A percentile compares a stretch with the other conserved stretches of the same genome.
Evolutionary conservation across 2,113 vertebrate genomes (phyloP).

Genomic region (Oriolus oriolus): DNA sequence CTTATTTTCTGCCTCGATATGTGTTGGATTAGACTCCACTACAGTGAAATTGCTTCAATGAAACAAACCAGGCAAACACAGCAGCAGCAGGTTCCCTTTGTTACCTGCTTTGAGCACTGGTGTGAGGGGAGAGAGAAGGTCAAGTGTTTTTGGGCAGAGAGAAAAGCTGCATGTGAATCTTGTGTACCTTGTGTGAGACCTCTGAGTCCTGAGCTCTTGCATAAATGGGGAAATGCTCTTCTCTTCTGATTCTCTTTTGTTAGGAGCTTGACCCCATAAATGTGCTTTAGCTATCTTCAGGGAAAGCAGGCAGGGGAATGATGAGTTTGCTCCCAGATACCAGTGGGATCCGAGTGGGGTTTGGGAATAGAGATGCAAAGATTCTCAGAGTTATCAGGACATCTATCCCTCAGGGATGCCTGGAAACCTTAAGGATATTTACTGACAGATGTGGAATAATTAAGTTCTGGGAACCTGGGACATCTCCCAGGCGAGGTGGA

Average conservation of each 20-base stretch:
- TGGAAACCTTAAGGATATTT: not conserved
- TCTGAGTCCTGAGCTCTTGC: not conserved
- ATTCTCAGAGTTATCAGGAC: not conserved
- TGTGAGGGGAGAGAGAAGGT: not conserved
- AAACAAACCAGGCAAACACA: not conserved
- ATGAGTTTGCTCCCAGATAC: not conserved
- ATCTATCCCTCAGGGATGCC: not conserved
- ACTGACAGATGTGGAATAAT: not conserved
- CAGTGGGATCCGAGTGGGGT: not conserved
- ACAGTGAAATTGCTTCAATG: not conserved
- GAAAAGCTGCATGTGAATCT: not conserved
- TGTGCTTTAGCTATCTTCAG: not conserved
- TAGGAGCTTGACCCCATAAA: accelerated
- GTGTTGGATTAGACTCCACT: not conserved
- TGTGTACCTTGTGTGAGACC: not conserved
- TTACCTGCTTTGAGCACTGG: not conserved
- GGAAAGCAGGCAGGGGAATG: not conserved
- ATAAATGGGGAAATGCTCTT: not conserved
- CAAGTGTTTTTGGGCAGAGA: not conserved
- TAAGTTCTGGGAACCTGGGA: not conserved
- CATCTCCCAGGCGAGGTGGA: not conserved
- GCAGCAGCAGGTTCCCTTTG: not conserved
- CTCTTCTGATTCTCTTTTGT: not conserved
- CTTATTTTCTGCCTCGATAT: accelerated
- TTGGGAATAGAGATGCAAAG: not conserved